phyloP scores from a whole-genome alignment of 30 jellyfish, hydroid and myxozoan species.

The Nemopilema nomurai region DNA sequence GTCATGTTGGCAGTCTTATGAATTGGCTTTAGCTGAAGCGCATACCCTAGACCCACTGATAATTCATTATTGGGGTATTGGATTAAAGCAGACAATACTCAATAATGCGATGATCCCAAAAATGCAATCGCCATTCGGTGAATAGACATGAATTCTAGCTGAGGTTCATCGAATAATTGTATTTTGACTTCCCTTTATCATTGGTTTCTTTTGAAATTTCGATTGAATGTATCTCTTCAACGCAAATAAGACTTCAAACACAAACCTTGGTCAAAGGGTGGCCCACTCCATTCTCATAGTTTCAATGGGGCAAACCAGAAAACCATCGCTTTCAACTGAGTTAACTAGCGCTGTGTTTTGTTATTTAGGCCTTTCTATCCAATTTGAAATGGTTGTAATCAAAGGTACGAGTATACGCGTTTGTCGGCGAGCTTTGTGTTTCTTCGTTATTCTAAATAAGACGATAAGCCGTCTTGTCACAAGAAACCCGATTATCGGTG shows the following conservation, averaged over 20 bases:
- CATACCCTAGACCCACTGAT: not conserved
- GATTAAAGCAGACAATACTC: not conserved
- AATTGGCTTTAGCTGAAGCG: not conserved
- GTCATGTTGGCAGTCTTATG: not conserved
- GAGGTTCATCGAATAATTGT: constrained; percentile 17
- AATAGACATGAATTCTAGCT: not conserved
- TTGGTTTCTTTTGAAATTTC: not conserved
- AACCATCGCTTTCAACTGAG: not conserved
- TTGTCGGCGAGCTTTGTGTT: not conserved
- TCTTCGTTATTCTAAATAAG: not conserved
- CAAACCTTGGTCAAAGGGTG: constrained; percentile 7
- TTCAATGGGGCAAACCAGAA: not conserved
- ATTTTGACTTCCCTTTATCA: not conserved
- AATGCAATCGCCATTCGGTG: not conserved
- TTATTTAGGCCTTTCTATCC: not conserved
- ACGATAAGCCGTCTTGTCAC: not conserved
- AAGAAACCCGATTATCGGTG: not conserved
- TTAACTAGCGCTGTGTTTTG: not conserved
- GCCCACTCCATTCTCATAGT: not conserved
- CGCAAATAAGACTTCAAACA: not conserved
- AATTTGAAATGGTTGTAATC: not conserved
- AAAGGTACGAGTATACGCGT: not conserved
- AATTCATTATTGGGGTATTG: not conserved
- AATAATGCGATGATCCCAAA: not conserved
- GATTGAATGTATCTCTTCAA: not conserved